Percentiles rank a stretch among this genome's conserved stretches.
Conservation (phyloP, 2,888 invertebrate species). For the Drosophila anomalipes region DNA sequence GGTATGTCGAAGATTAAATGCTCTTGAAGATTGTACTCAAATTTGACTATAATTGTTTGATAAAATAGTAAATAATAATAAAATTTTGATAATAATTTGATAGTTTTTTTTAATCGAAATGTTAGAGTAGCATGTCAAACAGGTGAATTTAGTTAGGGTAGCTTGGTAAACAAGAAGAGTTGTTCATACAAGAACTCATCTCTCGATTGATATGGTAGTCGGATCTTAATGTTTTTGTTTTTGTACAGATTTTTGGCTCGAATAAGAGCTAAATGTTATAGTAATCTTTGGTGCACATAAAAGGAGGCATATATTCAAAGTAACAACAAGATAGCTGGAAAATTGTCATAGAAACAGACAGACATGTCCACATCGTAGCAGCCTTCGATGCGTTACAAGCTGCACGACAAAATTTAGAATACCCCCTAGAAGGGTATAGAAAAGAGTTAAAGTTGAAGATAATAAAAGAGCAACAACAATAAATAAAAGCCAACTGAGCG, state of each 20-base stretch:
- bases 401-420: background rate
- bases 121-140: background rate
- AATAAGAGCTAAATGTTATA: background rate
- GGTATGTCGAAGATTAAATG: background rate
- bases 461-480: slow-evolving; percentile 46
- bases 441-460: slow-evolving; percentile 46
- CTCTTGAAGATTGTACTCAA: background rate
- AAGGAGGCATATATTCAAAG: background rate
- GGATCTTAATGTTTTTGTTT: background rate
- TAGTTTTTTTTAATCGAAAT: background rate
- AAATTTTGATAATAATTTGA: too few species aligned
- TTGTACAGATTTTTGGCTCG: too few species aligned
- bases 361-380: background rate
- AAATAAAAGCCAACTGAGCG: slow-evolving; percentile 46
- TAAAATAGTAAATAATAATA: too few species aligned
- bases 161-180: background rate
- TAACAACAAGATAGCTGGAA: background rate
- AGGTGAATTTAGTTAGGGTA: background rate
- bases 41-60: too few species aligned
- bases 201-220: background rate
- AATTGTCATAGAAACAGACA: background rate
- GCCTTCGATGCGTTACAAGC: background rate
- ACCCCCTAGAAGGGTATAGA: background rate
- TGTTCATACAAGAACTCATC: background rate
- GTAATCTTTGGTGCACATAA: background rate